Conservation (phyloP, 2,113 vertebrate genomes). For the human region DNA sequence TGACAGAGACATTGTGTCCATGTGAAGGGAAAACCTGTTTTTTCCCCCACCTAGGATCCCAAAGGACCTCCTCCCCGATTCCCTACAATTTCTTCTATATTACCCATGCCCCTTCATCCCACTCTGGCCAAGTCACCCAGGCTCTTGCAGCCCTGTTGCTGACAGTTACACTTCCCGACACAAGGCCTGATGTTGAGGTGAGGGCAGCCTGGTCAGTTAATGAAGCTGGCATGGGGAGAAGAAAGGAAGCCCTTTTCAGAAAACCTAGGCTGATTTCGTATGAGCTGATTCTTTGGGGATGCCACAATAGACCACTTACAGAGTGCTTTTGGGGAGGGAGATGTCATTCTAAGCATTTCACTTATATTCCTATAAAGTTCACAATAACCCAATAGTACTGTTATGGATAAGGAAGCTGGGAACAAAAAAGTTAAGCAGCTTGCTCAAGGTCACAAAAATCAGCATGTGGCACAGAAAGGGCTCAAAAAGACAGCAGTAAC, state of each 20-base stretch:
- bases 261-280: neutral
- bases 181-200: neutral
- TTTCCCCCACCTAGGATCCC: no score
- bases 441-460: neutral
- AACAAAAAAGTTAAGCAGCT: neutral
- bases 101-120: neutral
- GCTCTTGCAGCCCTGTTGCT: neutral
- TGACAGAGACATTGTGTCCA: neutral
- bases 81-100: neutral
- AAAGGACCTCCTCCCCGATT: rapidly evolving
- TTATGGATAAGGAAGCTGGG: neutral
- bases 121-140: neutral
- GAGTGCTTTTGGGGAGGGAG: neutral
- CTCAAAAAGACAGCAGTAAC: no score
- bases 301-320: neutral
- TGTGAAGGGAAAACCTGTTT: neutral
- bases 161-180: neutral
- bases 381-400: neutral
- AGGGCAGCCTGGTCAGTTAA: neutral
- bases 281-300: neutral
- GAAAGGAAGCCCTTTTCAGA: neutral
- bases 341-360: neutral
- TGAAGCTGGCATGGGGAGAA: no score
- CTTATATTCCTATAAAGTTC: neutral
- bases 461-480: neutral